Evolutionary conservation across 2,113 vertebrate species (phyloP), one percentile per base, ranked within the genome.

Genomic region (Odontophorus gujanensis): DNA sequence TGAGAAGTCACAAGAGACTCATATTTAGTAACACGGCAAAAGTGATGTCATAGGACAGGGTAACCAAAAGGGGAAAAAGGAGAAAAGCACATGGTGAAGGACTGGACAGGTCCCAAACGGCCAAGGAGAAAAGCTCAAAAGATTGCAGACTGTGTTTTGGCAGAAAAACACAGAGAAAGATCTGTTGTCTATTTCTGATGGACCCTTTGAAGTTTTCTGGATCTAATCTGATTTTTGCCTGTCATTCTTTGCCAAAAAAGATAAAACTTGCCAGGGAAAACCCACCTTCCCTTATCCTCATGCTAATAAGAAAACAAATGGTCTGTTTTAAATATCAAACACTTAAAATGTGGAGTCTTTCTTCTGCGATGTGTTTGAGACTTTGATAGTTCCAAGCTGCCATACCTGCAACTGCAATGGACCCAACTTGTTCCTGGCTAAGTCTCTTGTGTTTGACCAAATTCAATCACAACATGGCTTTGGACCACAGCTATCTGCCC

Each of bases 191-290:
- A 83, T 96, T 96, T 92, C 17, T 85, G 16, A 93, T 86, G 82
- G 90, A 75, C 32, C 47, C 90, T 97, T 97, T 97, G 96, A 96
- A 95, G 94, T 95, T 91, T 95, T 97, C 95, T 96, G 96, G 93
- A 95, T 90, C 83, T 92, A 90, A 96, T 95, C 85, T 86, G 61
- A 90, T 50, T 95, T 95, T 94, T 76, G 69, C 62, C 87, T 95
- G 93, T 94, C 80, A 81, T 95, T 97, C 87, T 95, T 74, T 96
- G 95, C 92, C 95, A 96, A 79, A 95, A 96, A 94, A 81, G 90
- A 97, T 95, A 95, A 96, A 95, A 87, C 13, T 20, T 95, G 82
- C 85, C 92, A 94, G 77, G 73, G 85, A 92, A 89, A 95, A 75
- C 76, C 76, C 88, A 96, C 93, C 95, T 96, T 88, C 34, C 34